Base-by-base conservation (phyloP, 1,140 invertebrate genomes). In the Bombus turneri region DNA sequence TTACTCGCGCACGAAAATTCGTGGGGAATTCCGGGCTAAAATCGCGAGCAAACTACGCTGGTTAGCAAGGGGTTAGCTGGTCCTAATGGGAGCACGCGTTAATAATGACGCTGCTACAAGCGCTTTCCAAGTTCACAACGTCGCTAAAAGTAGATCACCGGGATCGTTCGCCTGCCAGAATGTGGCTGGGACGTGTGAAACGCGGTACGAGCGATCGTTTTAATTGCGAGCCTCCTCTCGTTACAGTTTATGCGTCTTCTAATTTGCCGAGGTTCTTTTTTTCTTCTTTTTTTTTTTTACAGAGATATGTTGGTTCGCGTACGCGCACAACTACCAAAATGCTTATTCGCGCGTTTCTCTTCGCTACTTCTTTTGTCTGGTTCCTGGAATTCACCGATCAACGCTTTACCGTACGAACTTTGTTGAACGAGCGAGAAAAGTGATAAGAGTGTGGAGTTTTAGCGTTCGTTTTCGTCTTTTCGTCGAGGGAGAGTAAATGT, bases 81-180 rank as follows among this genome's bases (percentile, higher is more conserved):
- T 76, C 74, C 86, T 86, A 81, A 81, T 78, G 78, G 80, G 13
- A 57, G 66, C 22, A 69, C 41, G 62, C 62, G 81, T 88, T 88
- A 86, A 88, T 88, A 83, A 87, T 77, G 75, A 79, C 85, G 76
- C 71, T 76, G 73, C 31, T 72, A 77, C 73, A 77, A 80, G 85
- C 85, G 86, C 71, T 87, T 87, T 84, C 68, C 59, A 88, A 88
- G 57, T 88, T 88, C 80, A 68, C 31, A 34, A 43, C 66, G 13
- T 15, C 43, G 66, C 28, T 41, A 57, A 84, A 71, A 81, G 47
- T 72, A 62, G 69, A 82, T 81, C 53, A 62, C 69, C 18, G 79
- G n/a, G 53, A 34, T 62, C 79, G 79, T 81, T 81, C 37, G 47
- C 34, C 68, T 15, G 43, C 68, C 78, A 53, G 66, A 68, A 71